These are phyloP conservation scores for Erpobdella octoculata DNA, from an alignment of 2,888 invertebrate genomes.

Conservation along the genomic window DNA sequence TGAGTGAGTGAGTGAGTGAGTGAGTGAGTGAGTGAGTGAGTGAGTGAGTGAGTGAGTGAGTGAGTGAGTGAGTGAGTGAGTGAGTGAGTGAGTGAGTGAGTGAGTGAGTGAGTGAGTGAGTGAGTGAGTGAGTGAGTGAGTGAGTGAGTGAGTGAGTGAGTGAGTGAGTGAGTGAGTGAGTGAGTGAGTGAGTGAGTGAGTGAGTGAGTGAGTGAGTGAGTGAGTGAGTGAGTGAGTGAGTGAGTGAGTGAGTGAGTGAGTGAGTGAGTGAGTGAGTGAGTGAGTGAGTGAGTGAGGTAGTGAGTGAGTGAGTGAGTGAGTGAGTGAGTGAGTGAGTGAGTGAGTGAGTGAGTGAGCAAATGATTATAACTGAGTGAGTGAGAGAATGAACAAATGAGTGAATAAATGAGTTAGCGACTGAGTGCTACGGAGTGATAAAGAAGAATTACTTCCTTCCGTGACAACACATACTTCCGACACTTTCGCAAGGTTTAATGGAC, in stretches of 20 bases:
- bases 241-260: conserved; percentile 4
- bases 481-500: too few species aligned
- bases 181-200: conserved; percentile 20
- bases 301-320: neutral
- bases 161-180: conserved; percentile 27
- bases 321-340: too few species aligned
- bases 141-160: conserved; percentile 26
- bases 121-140: conserved; percentile 27
- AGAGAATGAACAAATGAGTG: too few species aligned
- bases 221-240: conserved; percentile 4
- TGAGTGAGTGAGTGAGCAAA: too few species aligned
- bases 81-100: conserved; percentile 4
- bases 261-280: conserved; percentile 6
- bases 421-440: too few species aligned
- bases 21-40: conserved; percentile 22
- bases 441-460: too few species aligned
- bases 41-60: conserved; percentile 21
- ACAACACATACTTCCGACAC: too few species aligned
- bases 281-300: neutral
- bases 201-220: neutral
- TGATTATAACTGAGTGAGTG: too few species aligned
- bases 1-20: conserved; percentile 17
- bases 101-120: conserved; percentile 28
- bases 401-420: too few species aligned
- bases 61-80: conserved; percentile 23